Conservation (phyloP, 2,797 vertebrate genomes). For the Centroberyx gerrardi region DNA sequence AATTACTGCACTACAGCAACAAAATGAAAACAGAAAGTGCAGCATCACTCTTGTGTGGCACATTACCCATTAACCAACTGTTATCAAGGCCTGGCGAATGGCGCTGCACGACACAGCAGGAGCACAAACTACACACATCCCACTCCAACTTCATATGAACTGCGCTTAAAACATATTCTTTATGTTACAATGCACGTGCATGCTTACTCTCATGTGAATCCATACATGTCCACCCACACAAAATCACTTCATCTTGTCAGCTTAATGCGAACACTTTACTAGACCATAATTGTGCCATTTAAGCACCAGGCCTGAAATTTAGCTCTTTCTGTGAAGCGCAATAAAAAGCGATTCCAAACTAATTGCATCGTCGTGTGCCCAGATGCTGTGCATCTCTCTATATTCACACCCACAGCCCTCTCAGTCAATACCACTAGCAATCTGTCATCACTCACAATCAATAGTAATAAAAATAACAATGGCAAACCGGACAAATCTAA, state of each 20-base stretch:
- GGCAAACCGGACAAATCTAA: slow-evolving; percentile 27
- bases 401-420: slow-evolving; percentile 20
- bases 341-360: slow-evolving; percentile 39
- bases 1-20: slow-evolving; percentile 87
- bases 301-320: background rate
- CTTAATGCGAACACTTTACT: slow-evolving; percentile 24
- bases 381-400: slow-evolving; percentile 23
- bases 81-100: slow-evolving; percentile 75
- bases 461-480: slow-evolving; percentile 49
- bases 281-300: slow-evolving; percentile 36
- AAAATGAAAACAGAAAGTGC: slow-evolving; percentile 85
- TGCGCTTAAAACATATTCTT: slow-evolving; percentile 11
- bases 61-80: slow-evolving; percentile 85
- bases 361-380: slow-evolving; percentile 32
- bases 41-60: slow-evolving; percentile 81
- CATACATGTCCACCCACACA: slow-evolving; percentile 12
- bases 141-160: slow-evolving; percentile 61
- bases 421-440: slow-evolving; percentile 45
- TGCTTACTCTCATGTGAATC: background rate
- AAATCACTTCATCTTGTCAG: background rate
- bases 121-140: slow-evolving; percentile 29
- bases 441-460: slow-evolving; percentile 34
- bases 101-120: slow-evolving; percentile 46
- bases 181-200: background rate
- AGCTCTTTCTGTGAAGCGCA: slow-evolving; percentile 7